Base-by-base conservation (phyloP, 1,140 invertebrate species). In the Drosophila elegans region DNA sequence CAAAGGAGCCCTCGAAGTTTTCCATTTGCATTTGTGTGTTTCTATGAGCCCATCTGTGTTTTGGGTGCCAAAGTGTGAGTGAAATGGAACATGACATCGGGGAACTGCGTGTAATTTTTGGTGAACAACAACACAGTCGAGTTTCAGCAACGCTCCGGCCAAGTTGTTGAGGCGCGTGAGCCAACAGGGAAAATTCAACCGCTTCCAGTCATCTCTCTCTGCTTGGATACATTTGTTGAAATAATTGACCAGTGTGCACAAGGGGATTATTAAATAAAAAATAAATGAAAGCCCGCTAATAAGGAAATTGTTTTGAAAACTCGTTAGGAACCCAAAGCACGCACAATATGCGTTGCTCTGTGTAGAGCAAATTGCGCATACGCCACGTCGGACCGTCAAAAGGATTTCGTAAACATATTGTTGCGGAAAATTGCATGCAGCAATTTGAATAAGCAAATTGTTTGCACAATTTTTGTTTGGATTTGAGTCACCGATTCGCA, bases 81-180 rank as follows among this genome's bases (percentile, higher is more conserved):
- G 49, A 57, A 42, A 51, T 74, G 36, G 56, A 53, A 61, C 21
- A 48, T 38, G 48, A 76, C 54, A 80, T 73, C 68, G 52, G 54
- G 66, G 54, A 83, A 76, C 79, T 83, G 83, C 62, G 62, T 88
- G 75, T 79, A 83, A 73, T 62, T 88, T 86, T 86, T 62, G 83
- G 79, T 46, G 71, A 89, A 69, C 64, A 80, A 77, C 60, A 83
- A 83, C 75, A 78, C 85, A 89, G 84, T 89, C 85, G 84, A 89
- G 85, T 84, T 89, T 74, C 46, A 90, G 84, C 84, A 74, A 78
- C 80, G 85, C 77, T 67, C 63, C 68, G 66, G 63, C 48, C 44
- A 80, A 84, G 84, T 89, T 81, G 77, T 74, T 61, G 39, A 73
- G 51, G 73, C 77, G 71, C 60, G 75, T 53, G 41, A 60, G 60